Base-by-base conservation (phyloP, 2,113 vertebrate genomes). In the Sinosuthora webbiana region DNA sequence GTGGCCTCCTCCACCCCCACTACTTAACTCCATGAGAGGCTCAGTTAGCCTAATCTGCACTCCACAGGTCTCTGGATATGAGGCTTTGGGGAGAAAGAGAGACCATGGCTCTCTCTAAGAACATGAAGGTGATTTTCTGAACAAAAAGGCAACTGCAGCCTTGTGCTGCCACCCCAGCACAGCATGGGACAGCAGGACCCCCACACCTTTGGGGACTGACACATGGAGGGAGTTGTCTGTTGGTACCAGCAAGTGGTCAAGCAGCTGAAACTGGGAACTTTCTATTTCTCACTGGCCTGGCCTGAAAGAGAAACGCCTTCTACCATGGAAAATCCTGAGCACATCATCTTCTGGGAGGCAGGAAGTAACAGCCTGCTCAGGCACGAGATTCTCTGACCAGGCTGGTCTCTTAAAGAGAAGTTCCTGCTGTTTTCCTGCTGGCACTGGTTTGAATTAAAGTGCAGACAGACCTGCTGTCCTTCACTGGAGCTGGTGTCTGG, bases 341-440 rank as follows among this genome's bases (percentile, higher is more conserved):
- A 11, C 50, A 23, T 37, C 55, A 2, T 89, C 41, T 52, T 90
- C n/a, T 45, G 69, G 37, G 81, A 86, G 76, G 47, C 44, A 59
- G 90, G 64, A 65, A 74, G 11, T 49, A 73, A 33, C 45, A 73
- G 31, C 12, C 39, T 62, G 23, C 70, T 69, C n/a, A 77, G 83
- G 47, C 44, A 82, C 0, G 0, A 70, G 63, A 69, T 79, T 91
- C 59, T 93, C 30, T 79, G 70, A 84, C 39, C 57, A 71, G 56
- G 13, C 76, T 82, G 35, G 53, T 62, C 76, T 57, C 42, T 76
- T 73, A 84, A 82, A 71, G 65, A 79, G 78, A 93, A 89, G 10
- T 83, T 94, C 82, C 68, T 85, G 30, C 65, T 69, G 62, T 93
- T 95, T 77, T 93, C 39, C 75, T 93, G 80, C 79, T 93, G 57